Evolutionary conservation across 2,113 vertebrate species (phyloP).

Genomic region (Apteryx mantelli): DNA sequence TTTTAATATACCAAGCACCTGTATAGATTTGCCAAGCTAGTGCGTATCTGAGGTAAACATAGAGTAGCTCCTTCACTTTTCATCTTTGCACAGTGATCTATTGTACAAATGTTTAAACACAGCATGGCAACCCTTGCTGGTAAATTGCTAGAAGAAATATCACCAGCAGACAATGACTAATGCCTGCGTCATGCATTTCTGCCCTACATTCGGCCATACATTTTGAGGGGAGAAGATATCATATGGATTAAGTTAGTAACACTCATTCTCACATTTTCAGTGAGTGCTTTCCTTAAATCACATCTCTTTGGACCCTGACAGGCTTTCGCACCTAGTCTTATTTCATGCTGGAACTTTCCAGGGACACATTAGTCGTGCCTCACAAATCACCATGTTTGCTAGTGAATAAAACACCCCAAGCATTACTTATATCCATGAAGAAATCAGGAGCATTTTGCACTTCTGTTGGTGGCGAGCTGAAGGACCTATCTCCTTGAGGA

Average conservation of each 20-base stretch:
- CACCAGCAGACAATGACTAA: conserved; percentile 81
- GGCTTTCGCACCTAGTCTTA: conserved; percentile 81
- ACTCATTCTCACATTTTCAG: conserved; percentile 78
- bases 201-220: conserved; percentile 54
- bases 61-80: conserved; percentile 37
- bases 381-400: conserved; percentile 84
- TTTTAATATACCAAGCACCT: not conserved
- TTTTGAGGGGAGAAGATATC: conserved; percentile 71
- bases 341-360: conserved; percentile 83
- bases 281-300: conserved; percentile 78
- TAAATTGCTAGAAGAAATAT: conserved; percentile 75
- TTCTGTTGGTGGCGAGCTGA: conserved; percentile 46
- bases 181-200: conserved; percentile 75
- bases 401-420: conserved; percentile 73
- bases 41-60: not conserved
- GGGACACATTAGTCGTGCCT: conserved; percentile 83
- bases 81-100: conserved; percentile 71
- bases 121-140: conserved; percentile 71
- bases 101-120: conserved; percentile 77
- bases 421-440: conserved; percentile 67
- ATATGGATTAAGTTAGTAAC: conserved; percentile 90
- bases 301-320: conserved; percentile 76
- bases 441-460: conserved; percentile 63
- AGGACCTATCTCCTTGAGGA: conserved; percentile 51
- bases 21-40: not conserved